Evolutionary conservation across 2,797 vertebrate genomes (phyloP), one percentile per base, ranked within the genome.

Genomic region (Macrochelys suwanniensis): DNA sequence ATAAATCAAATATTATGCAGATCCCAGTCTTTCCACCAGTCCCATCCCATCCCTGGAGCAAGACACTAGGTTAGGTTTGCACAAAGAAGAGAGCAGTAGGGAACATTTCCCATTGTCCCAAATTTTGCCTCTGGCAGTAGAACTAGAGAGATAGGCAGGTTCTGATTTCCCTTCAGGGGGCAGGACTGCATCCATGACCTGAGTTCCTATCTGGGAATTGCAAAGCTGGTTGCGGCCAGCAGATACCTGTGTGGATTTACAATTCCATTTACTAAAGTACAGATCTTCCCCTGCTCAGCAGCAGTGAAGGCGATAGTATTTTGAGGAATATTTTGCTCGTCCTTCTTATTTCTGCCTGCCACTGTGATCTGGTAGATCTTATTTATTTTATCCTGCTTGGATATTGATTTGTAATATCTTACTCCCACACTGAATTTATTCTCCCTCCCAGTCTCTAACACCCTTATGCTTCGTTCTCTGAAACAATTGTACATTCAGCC

Each of bases 291-390:
- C 88, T 87, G 9, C 65, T 93, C 71, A 88, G 16, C 57, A 85
- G 74, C 13, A 93, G 51, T 3, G 85, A 7, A 79, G 50, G 7
- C 11, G 54, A 81, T 49, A 21, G 2, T 6, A 56, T n/a, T 6
- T 84, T 74, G 19, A 90, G 49, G 31, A 84, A 47, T 88, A 84
- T 87, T 49, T 92, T 78, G 76, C 17, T 54, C n/a, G 89, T 96
- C 21, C 2, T 0, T 80, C 85, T 82, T 57, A 47, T 53, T 65
- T 80, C n/a, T 50, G 19, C 61, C 33, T 81, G 53, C 68, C 50
- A 85, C n/a, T 56, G 50, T 80, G 33, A 85, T 82, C 56, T 82
- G 51, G 25, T 77, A 89, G 78, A 85, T 65, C 33, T 77, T 85
- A 61, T 91, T 68, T 85, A 42, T 71, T 71, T 42, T 71, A 42